Conservation (phyloP, 2,888 invertebrate genomes). For the Pseudococcus viburni region DNA sequence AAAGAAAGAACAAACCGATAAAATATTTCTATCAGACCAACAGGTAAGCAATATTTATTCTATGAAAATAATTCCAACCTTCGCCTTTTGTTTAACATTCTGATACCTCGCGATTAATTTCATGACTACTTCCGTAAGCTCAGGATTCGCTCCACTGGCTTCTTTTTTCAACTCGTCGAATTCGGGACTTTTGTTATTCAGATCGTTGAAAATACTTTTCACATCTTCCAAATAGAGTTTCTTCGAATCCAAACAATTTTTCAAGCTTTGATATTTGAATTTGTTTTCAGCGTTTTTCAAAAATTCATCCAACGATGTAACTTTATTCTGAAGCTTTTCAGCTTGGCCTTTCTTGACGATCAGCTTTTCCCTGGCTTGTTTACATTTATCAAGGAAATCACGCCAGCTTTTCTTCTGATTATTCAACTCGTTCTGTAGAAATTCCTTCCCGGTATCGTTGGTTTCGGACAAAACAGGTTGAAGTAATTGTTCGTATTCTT, state of each 20-base stretch:
- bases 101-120: conserved; percentile 87
- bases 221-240: conserved; percentile 84
- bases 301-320: conserved; percentile 87
- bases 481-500: conserved; percentile 80
- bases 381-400: conserved; percentile 81
- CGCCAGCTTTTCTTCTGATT: conserved; percentile 83
- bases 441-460: conserved; percentile 82
- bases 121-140: conserved; percentile 81
- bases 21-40: too few relatives aligned
- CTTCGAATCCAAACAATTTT: conserved; percentile 88
- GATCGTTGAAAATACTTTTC: conserved; percentile 80
- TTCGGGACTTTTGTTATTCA: conserved; percentile 78
- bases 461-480: conserved; percentile 84
- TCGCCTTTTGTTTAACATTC: conserved; percentile 83
- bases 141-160: conserved; percentile 82
- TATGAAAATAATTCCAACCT: conserved; percentile 70
- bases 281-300: conserved; percentile 87
- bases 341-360: conserved; percentile 80
- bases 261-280: conserved; percentile 90
- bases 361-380: conserved; percentile 73
- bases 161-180: conserved; percentile 81
- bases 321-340: conserved; percentile 75
- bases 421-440: conserved; percentile 81
- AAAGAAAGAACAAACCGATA: not conserved
- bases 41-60: too few relatives aligned